phyloP scores from a whole-genome alignment of 2,888 invertebrate genomes.

The Arenicola marina region DNA sequence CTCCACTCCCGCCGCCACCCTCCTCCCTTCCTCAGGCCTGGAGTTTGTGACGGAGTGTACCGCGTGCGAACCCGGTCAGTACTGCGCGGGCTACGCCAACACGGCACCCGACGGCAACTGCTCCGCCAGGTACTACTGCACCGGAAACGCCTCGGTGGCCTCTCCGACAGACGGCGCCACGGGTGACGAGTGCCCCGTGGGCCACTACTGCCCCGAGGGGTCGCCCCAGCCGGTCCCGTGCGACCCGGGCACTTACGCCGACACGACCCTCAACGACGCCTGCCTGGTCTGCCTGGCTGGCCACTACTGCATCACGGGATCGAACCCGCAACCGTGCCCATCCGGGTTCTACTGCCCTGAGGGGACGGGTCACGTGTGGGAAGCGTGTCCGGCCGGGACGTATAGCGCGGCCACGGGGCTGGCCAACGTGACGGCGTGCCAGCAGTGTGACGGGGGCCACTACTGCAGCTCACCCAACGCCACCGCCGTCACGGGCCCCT shows the following conservation, averaged over 20 bases:
- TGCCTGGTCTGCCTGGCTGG: constrained; percentile 49
- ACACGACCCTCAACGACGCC: constrained; percentile 36
- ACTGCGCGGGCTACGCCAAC: constrained; percentile 47
- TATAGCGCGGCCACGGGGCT: constrained; percentile 43
- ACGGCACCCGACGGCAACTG: constrained; percentile 31
- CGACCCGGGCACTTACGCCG: constrained; percentile 48
- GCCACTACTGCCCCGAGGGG: constrained; percentile 52
- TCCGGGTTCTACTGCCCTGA: constrained; percentile 54
- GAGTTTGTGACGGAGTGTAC: constrained; percentile 42
- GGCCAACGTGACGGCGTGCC: constrained; percentile 46
- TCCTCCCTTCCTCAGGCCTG: constrained; percentile 39
- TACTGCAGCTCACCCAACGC: constrained; percentile 48
- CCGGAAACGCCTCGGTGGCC: constrained; percentile 46
- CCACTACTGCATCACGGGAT: constrained; percentile 47
- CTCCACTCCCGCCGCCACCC: no score
- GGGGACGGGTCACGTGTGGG: constrained; percentile 50
- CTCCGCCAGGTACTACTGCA: constrained; percentile 50
- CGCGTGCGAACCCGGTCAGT: constrained; percentile 49
- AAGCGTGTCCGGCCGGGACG: constrained; percentile 53
- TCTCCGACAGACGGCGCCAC: constrained; percentile 43
- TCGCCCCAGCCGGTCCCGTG: constrained; percentile 47
- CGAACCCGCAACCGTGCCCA: constrained; percentile 45
- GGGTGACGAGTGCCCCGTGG: constrained; percentile 49
- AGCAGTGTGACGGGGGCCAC: constrained; percentile 49
- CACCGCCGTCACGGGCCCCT: constrained; percentile 47